These are phyloP conservation scores for Ethmia dodecea DNA, from an alignment of 2,888 invertebrate species.

Conservation along the genomic window DNA sequence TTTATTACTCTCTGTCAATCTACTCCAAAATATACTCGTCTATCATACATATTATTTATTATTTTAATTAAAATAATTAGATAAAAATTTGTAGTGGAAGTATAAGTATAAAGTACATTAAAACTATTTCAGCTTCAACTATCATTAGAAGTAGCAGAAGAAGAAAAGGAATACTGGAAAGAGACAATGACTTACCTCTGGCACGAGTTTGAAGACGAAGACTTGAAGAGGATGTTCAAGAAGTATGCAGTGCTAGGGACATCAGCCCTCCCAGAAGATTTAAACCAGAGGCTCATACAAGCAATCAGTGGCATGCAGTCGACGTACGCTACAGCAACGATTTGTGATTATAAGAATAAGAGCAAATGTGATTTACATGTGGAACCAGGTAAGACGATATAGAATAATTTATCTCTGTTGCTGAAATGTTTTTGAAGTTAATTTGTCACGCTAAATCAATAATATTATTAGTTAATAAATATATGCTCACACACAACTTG, in stretches of 20 bases:
- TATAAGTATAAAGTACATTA: background rate
- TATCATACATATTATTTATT: no score
- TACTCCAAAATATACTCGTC: no score
- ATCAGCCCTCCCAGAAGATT: conserved; percentile 84
- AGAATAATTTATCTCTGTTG: background rate
- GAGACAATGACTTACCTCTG: conserved; percentile 84
- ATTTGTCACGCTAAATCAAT: no score
- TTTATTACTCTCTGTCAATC: no score
- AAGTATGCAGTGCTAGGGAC: conserved; percentile 83
- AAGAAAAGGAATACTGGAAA: conserved; percentile 81
- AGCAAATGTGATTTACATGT: conserved; percentile 83
- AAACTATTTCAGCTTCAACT: conserved; percentile 43
- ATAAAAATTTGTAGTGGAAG: no score
- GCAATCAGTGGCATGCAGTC: conserved; percentile 84
- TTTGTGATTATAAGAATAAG: conserved; percentile 82
- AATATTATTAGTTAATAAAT: no score
- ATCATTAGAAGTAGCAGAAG: conserved; percentile 60
- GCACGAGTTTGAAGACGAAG: conserved; percentile 82
- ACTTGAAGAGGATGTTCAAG: conserved; percentile 85
- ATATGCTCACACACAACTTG: no score
- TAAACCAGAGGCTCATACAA: conserved; percentile 78
- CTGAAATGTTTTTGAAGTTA: no score
- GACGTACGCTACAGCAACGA: conserved; percentile 86
- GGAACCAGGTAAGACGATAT: conserved; percentile 79
- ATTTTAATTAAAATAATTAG: no score